phyloP scores from a whole-genome alignment of 2,797 vertebrate species.

The Melanotaenia trifasciata region DNA sequence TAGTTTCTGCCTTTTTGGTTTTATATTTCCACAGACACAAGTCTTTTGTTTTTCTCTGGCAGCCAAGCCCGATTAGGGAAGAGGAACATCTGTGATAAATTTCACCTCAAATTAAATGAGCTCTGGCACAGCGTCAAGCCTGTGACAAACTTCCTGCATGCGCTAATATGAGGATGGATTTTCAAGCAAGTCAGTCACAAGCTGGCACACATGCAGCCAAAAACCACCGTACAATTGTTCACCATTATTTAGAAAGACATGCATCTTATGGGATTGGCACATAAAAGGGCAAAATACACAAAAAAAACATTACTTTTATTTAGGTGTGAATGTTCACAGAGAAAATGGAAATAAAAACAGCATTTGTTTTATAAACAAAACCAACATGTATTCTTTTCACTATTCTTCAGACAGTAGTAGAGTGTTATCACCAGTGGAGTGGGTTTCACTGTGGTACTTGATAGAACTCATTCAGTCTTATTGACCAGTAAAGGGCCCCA shows the following conservation, averaged over 20 bases:
- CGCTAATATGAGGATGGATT: constrained; percentile 75
- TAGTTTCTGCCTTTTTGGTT: constrained; percentile 58
- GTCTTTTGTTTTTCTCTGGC: constrained; percentile 73
- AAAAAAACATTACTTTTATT: constrained; percentile 16
- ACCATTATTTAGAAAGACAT: constrained; percentile 21
- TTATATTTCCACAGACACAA: constrained; percentile 57
- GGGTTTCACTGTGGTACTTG: constrained; percentile 58
- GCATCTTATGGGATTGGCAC: constrained; percentile 9
- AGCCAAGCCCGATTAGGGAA: constrained; percentile 69
- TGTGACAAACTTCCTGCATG: constrained; percentile 80
- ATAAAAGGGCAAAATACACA: constrained; percentile 15
- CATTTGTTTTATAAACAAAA: constrained; percentile 29
- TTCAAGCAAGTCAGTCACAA: constrained; percentile 67
- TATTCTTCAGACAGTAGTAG: constrained; percentile 41
- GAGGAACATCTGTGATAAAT: constrained; percentile 83
- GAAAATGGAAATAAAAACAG: neutral
- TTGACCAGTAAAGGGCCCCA: constrained; percentile 78
- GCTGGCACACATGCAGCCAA: constrained; percentile 42
- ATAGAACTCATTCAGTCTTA: constrained; percentile 77
- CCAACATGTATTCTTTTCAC: constrained; percentile 21
- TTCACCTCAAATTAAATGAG: constrained; percentile 81
- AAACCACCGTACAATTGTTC: constrained; percentile 15
- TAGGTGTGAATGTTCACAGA: constrained; percentile 11
- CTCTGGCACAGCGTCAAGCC: constrained; percentile 78
- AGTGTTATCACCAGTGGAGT: constrained; percentile 49